These are phyloP conservation scores for human DNA, from an alignment of 2,113 vertebrate genomes.

Conservation along the genomic window GRCh38 chr9:93474001-93474500, in stretches of 20 bases:
- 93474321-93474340: too few relatives aligned
- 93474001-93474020: slow-evolving; percentile 33
- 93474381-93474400: not conserved
- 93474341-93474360: too few relatives aligned
- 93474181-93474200: too few relatives aligned
- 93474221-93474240: too few relatives aligned
- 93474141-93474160: not conserved
- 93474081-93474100: not conserved
- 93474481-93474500: not conserved
- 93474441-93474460: not conserved
- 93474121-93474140: slow-evolving; percentile 9
- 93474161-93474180: not conserved
- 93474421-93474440: slow-evolving; percentile 2
- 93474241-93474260: too few relatives aligned
- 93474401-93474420: slow-evolving; percentile 17
- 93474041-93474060: slow-evolving; percentile 4
- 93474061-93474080: slow-evolving; percentile 37
- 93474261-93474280: too few relatives aligned
- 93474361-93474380: not conserved
- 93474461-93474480: slow-evolving; percentile 32
- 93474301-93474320: too few relatives aligned
- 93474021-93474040: not conserved
- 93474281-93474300: too few relatives aligned
- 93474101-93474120: not conserved
- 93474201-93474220: too few relatives aligned